Conservation (phyloP, 2,888 invertebrate genomes). For the Thera obeliscata region DNA sequence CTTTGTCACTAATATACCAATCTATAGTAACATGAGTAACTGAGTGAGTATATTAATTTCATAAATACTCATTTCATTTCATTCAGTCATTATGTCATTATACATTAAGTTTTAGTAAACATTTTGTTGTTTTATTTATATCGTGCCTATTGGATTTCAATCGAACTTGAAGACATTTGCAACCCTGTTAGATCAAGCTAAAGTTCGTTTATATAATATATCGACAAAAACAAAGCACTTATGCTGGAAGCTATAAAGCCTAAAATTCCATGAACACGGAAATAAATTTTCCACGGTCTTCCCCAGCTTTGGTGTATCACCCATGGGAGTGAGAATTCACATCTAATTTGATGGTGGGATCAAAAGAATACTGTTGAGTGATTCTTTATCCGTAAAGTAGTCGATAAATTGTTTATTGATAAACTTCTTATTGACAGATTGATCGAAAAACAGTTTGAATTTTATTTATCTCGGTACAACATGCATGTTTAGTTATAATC, state of each 20-base stretch:
- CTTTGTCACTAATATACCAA: background rate
- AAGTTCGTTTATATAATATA: background rate
- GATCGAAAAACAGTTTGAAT: background rate
- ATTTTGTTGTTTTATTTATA: too few species aligned
- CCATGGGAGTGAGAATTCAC: conserved; percentile 58
- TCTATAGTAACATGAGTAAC: too few species aligned
- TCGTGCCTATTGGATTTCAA: background rate
- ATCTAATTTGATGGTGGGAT: conserved; percentile 62
- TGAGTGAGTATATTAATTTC: too few species aligned
- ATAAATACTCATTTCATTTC: too few species aligned
- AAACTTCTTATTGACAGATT: background rate
- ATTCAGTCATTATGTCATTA: too few species aligned
- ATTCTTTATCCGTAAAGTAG: conserved; percentile 41
- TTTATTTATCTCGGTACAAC: too few species aligned
- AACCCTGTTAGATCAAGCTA: background rate
- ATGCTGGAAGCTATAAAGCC: background rate
- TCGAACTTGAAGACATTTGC: background rate
- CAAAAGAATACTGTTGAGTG: conserved; percentile 51
- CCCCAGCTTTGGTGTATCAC: conserved; percentile 61
- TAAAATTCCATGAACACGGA: background rate
- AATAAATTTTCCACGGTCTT: background rate
- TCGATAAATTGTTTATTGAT: conserved; percentile 34
- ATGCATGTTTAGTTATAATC: too few species aligned
- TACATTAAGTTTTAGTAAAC: too few species aligned
- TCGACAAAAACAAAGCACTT: conserved; percentile 5